phyloP scores from a whole-genome alignment of 2,113 vertebrate genomes.

The Heloderma charlesbogerti region DNA sequence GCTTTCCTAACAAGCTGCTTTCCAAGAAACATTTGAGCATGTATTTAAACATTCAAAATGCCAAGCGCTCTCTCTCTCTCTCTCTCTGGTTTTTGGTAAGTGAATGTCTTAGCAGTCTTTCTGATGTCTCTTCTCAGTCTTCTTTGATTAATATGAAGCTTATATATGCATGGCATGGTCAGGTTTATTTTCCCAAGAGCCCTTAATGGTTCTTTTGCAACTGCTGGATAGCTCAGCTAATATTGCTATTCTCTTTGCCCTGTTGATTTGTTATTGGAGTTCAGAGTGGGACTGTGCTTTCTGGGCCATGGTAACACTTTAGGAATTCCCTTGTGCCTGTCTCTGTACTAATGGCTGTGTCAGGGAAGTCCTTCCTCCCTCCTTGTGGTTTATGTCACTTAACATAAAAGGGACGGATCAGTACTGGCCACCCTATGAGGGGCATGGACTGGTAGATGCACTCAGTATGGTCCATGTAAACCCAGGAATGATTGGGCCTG shows the following conservation, averaged over 20 bases:
- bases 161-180: background rate
- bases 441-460: background rate
- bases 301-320: background rate
- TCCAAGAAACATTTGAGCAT: background rate
- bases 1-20: too few species aligned
- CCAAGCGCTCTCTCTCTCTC: background rate
- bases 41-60: background rate
- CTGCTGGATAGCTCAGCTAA: background rate
- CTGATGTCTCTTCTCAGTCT: background rate
- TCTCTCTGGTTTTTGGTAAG: too few species aligned
- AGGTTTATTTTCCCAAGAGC: background rate
- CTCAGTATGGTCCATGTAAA: background rate
- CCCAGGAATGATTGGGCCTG: too few species aligned
- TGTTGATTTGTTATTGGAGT: background rate
- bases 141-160: background rate
- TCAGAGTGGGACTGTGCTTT: background rate
- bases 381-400: background rate
- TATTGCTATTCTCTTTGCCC: background rate
- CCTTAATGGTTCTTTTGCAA: background rate
- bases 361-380: background rate
- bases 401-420: background rate
- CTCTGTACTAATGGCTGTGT: background rate
- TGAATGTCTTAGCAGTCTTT: background rate
- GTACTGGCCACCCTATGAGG: background rate
- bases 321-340: background rate